Percentiles rank a stretch among this genome's conserved stretches.
phyloP scores from a whole-genome alignment of 2,797 vertebrate species.

The Benthosema pterotum region DNA sequence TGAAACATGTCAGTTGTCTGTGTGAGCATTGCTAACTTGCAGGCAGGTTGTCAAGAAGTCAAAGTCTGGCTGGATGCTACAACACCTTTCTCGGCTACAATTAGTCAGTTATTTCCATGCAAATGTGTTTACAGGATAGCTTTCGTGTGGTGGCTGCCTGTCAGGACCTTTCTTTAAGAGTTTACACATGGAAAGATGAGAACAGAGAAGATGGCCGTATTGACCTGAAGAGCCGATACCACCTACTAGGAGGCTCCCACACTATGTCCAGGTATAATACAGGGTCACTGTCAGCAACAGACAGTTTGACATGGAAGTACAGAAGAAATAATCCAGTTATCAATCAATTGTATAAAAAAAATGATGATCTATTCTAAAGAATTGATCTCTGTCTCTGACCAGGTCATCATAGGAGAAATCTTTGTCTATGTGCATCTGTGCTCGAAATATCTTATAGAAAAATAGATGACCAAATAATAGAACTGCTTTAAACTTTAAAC shows the following conservation, averaged over 20 bases:
- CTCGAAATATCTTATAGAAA: too few species aligned
- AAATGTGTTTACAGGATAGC: constrained; percentile 68
- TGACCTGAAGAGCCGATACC: constrained; percentile 76
- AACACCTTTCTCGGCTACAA: too few species aligned
- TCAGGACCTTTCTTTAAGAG: constrained; percentile 78
- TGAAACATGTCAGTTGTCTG: too few species aligned
- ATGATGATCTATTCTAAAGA: too few species aligned
- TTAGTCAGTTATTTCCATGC: neutral
- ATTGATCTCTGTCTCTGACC: too few species aligned
- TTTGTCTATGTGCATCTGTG: neutral
- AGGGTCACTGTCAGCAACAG: neutral
- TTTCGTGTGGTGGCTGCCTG: constrained; percentile 82
- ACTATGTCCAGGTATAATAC: constrained; percentile 75
- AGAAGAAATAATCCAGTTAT: neutral
- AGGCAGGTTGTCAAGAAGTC: too few species aligned
- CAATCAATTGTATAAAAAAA: too few species aligned
- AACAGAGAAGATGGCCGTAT: constrained; percentile 29
- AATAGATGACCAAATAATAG: too few species aligned
- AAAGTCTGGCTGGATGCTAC: too few species aligned
- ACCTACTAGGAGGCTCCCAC: constrained; percentile 80
- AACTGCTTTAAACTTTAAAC: neutral
- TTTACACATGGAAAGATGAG: constrained; percentile 70
- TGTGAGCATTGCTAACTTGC: too few species aligned
- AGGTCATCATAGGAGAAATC: too few species aligned
- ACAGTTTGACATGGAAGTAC: neutral